Evolutionary conservation across 2,113 vertebrate genomes (phyloP).

Genomic region (Caracal caracal): DNA sequence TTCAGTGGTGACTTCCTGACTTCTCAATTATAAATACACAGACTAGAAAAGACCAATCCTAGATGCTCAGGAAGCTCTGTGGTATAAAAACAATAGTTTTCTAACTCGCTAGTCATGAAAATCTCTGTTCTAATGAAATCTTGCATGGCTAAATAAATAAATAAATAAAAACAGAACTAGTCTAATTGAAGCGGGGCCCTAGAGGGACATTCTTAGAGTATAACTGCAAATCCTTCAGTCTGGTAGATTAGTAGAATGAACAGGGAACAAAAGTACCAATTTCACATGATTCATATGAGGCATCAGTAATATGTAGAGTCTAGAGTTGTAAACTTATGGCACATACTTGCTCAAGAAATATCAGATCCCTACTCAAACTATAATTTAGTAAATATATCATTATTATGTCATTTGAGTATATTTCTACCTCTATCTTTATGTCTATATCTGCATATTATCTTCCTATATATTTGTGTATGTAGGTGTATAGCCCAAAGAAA

Average conservation of each 20-base stretch:
- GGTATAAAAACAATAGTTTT: not conserved
- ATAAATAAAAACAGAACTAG: not conserved
- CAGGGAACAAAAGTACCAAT: not conserved
- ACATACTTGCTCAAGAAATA: not conserved
- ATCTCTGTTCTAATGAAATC: slow-evolving; percentile 41
- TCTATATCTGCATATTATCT: not conserved
- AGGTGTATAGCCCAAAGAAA: not conserved
- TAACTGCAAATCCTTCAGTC: not conserved
- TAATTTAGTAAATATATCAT: not conserved
- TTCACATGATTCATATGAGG: not conserved
- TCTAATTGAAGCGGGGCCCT: not conserved
- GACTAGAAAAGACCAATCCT: not conserved
- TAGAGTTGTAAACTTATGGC: not conserved
- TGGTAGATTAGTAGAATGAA: not conserved
- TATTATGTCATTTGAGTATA: not conserved
- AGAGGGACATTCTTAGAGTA: not conserved
- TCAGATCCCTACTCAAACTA: not conserved
- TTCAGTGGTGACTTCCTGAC: not conserved
- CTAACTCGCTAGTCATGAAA: not conserved
- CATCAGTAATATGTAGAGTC: not conserved
- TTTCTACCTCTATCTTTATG: not conserved
- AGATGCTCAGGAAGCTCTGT: not conserved
- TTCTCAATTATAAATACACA: slow-evolving; percentile 15
- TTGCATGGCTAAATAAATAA: not conserved
- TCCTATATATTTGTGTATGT: not conserved